Conservation (phyloP, 2,797 vertebrate species). For the Rhinophrynus dorsalis region DNA sequence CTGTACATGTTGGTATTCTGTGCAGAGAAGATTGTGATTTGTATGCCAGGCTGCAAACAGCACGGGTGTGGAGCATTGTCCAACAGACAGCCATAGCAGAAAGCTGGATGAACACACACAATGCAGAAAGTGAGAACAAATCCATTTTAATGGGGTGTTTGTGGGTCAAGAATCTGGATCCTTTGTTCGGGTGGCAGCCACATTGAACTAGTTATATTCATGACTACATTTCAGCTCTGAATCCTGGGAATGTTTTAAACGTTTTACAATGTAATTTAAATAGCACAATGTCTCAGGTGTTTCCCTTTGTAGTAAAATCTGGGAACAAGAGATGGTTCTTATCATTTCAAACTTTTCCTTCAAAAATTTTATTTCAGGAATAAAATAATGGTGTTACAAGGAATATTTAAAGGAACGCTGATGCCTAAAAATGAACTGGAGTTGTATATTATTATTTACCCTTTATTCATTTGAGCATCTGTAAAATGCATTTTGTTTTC, state of each 20-base stretch:
- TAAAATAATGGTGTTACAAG: background rate
- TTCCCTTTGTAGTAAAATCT: background rate
- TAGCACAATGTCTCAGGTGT: conserved; percentile 10
- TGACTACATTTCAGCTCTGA: background rate
- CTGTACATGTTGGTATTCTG: background rate
- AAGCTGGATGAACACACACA: conserved; percentile 38
- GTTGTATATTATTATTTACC: too few species aligned
- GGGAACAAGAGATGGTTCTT: background rate
- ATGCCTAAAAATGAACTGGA: too few species aligned
- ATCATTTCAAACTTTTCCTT: conserved; percentile 4
- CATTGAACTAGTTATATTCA: background rate
- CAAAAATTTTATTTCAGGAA: background rate
- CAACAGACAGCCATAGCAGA: conserved; percentile 23
- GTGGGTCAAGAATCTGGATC: background rate
- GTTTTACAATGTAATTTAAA: conserved; percentile 9
- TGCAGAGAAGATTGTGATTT: background rate
- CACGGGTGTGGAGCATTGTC: background rate
- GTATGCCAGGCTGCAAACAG: background rate
- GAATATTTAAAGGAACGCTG: too few species aligned
- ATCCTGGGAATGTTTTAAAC: background rate
- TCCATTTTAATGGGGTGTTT: background rate
- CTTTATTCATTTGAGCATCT: too few species aligned
- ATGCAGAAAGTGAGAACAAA: background rate
- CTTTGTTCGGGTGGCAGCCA: background rate
- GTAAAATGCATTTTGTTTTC: too few species aligned